Percentiles rank a stretch among this genome's conserved stretches.
phyloP scores from a whole-genome alignment of 2,888 invertebrate genomes.

The Branchipolynoe longqiensis region DNA sequence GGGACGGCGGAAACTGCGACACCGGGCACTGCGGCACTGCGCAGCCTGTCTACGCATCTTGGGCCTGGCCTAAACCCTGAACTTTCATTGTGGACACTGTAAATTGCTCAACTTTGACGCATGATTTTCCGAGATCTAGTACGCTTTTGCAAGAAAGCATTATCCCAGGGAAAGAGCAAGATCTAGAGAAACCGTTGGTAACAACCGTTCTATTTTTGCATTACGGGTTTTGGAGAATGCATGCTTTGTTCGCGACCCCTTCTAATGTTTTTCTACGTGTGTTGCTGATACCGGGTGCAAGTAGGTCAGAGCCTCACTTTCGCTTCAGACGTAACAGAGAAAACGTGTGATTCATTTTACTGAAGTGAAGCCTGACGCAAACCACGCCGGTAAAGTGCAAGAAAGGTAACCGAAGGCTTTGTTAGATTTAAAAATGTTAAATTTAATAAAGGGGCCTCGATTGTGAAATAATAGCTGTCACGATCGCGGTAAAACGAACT shows the following conservation, averaged over 20 bases:
- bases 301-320: conserved; percentile 61
- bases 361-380: conserved; percentile 42
- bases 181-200: conserved; percentile 53
- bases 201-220: conserved; percentile 48
- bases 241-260: conserved; percentile 47
- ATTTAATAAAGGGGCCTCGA: not conserved
- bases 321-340: conserved; percentile 61
- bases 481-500: conserved; percentile 33
- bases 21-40: no score
- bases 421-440: conserved; percentile 6
- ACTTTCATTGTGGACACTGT: conserved; percentile 50
- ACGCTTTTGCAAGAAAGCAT: conserved; percentile 44
- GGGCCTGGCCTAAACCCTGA: conserved; percentile 41
- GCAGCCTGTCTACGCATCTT: conserved; percentile 52
- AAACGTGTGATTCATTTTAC: conserved; percentile 61
- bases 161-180: conserved; percentile 19
- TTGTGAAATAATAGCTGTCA: not conserved
- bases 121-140: not conserved
- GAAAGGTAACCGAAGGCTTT: conserved; percentile 52
- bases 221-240: conserved; percentile 58
- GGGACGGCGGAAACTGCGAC: no score
- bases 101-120: conserved; percentile 32
- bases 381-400: conserved; percentile 56
- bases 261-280: conserved; percentile 52
- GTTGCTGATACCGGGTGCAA: conserved; percentile 43